Percentiles rank a stretch among this genome's conserved stretches.
Evolutionary conservation across 1,140 invertebrate genomes (phyloP).

Genomic region (Hypsibius dujardini): DNA sequence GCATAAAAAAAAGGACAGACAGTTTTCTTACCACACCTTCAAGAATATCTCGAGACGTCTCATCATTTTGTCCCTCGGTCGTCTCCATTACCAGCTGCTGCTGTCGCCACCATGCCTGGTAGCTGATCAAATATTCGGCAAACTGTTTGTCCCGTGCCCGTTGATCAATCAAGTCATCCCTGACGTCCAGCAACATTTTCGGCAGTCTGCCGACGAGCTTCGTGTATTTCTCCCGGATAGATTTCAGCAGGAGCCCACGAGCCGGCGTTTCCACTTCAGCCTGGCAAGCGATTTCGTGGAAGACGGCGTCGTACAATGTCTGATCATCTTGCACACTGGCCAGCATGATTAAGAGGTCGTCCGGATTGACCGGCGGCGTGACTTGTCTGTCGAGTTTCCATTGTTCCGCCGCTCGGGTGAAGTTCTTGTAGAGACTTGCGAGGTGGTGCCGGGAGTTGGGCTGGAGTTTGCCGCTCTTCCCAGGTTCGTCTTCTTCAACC

Average conservation of each 20-base stretch:
- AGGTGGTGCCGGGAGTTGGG: neutral
- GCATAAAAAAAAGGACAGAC: too few species aligned
- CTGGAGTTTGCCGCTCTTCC: neutral
- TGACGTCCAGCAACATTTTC: neutral
- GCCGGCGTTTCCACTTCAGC: neutral
- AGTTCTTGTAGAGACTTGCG: neutral
- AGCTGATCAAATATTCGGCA: neutral
- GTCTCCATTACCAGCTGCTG: neutral
- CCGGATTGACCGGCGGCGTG: neutral
- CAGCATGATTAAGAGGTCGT: neutral
- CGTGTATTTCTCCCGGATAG: constrained; percentile 1
- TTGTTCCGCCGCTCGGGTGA: neutral
- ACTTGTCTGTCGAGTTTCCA: neutral
- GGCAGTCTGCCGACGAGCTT: neutral
- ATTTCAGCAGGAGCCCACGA: neutral
- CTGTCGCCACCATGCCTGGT: constrained; percentile 8
- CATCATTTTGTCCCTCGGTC: neutral
- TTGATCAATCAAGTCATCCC: neutral
- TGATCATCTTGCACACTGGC: neutral
- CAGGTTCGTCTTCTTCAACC: neutral
- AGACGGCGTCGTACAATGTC: neutral
- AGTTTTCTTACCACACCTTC: neutral
- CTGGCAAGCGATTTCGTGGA: neutral
- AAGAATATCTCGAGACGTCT: neutral
- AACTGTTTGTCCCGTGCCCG: neutral